Conservation (phyloP, 1,140 invertebrate species). For the Scaptomyza pallida region DNA sequence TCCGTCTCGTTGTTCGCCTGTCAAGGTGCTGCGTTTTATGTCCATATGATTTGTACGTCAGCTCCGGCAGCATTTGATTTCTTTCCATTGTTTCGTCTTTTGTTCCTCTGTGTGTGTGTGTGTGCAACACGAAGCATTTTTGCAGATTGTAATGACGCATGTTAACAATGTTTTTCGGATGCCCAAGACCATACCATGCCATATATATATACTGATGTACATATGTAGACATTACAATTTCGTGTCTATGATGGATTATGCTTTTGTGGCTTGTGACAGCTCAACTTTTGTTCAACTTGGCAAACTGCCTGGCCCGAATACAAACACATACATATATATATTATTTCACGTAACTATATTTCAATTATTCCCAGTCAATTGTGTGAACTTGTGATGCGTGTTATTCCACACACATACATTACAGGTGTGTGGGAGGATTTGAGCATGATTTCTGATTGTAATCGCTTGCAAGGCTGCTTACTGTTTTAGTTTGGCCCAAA, state of each 20-base stretch:
- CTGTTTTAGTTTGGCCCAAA: conserved; percentile 1
- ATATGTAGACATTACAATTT: conserved; percentile 60
- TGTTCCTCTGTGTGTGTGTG: conserved; percentile 33
- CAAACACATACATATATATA: conserved; percentile 1
- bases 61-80: conserved; percentile 71
- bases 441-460: conserved; percentile 21
- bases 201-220: conserved; percentile 32
- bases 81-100: conserved; percentile 37
- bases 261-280: conserved; percentile 72
- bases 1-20: conserved; percentile 30
- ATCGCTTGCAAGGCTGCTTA: conserved; percentile 17
- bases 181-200: conserved; percentile 2
- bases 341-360: conserved; percentile 47
- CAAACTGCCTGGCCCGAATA: conserved; percentile 1
- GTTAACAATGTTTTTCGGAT: conserved; percentile 76
- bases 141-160: conserved; percentile 83
- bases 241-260: conserved; percentile 76
- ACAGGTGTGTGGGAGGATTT: conserved; percentile 18
- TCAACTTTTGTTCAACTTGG: conserved; percentile 40
- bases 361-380: conserved; percentile 72
- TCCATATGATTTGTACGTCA: conserved; percentile 76
- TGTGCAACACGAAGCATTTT: conserved; percentile 37
- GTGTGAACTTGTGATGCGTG: conserved; percentile 61
- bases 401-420: background rate
- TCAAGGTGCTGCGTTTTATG: conserved; percentile 80